Evolutionary conservation across 2,113 vertebrate genomes (phyloP), one percentile per base, ranked within the genome.

Genomic region (Xiphophorus couchianus): DNA sequence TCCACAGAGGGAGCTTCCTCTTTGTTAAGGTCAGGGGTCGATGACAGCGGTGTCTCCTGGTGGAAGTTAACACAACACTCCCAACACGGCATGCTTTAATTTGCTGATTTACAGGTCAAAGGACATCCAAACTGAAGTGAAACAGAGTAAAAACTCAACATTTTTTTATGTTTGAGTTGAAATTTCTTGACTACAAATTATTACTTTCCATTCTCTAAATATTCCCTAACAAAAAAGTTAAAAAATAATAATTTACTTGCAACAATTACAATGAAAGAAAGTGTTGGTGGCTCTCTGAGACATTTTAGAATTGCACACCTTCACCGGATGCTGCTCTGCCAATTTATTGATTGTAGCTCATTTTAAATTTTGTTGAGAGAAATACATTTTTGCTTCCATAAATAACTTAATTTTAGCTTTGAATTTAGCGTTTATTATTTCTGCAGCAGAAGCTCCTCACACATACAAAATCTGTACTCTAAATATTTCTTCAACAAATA

Each of bases 11-110:
- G 72, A 44, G 67, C 85, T 80, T 89, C 78, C 86, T 86, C 74
- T 69, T 71, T 61, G 84, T 70, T 67, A 88, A 86, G 82, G 91
- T 86, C 78, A 82, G 69, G 39, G 84, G 84, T 89, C 88, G 78
- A 69, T 58, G 61, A 70, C 84, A 84, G 72, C 58, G 27, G 69
- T 89, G 85, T 77, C 74, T 81, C 87, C 78, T 74, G 85, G 75
- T 85, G 76, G 78, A 62, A 69, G 79, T 88, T 73, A 82, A 87
- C 70, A 76, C 73, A 76, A 80, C 73, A 70, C 75, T 71, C 76
- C 83, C 66, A 75, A 77, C 42, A 39, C 19, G 22, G 63, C 9
- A 28, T 30, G 66, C 48, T 69, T 67, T 66, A 3, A 72, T 33
- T 69, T 60, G 12, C 10, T n/a, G 15, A 68, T 79, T 33, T 58